Evolutionary conservation across 2,888 invertebrate genomes (phyloP), one percentile per base, ranked within the genome.

Genomic region (Nysson spinosus): DNA sequence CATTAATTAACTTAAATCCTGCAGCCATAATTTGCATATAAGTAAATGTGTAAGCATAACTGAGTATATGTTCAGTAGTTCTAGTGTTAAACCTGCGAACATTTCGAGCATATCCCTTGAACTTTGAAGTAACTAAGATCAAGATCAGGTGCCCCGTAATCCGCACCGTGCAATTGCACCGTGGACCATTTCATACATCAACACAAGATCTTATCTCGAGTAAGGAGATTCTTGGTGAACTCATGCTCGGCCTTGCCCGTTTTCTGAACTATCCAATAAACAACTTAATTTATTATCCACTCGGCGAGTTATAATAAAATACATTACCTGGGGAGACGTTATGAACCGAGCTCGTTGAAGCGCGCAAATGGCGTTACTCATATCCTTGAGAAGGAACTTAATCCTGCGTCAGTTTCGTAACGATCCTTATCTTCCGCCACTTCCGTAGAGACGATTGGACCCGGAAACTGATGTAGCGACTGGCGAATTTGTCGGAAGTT

Each of bases 241-340:
- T 56, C 28, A 42, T 55, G 32, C 35, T 32, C 56, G 57, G 60
- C 65, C 52, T 49, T 47, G 44, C 35, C 14, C 16, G 28, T 50
- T 64, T 37, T 40, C 43, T 46, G 14, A 51, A 56, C 54, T 51
- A 52, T 49, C 64, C 58, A 60, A 77, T 72, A 70, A 74, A 70
- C 62, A 54, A 46, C 40, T 34, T 32, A 47, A 42, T 66, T 73
- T 72, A 77, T 72, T 70, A 51, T 63, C 42, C 50, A 39, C 40
- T 19, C 22, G 20, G 37, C 17, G 16, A 12, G 34, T 28, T 35
- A 14, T n/a, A 39, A 51, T 65, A 69, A 72, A 58, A 34, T 14
- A 34, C 7, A 14, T 34, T 14, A 4, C 34, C n/a, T n/a, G n/a
- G 14, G 5, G n/a, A 6, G n/a, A n/a, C 11, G 11, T n/a, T 9